A percentile compares a stretch with the other conserved stretches of the same genome.
These are phyloP conservation scores for Pterostichus niger DNA, from an alignment of 2,888 invertebrate genomes.

Conservation along the genomic window DNA sequence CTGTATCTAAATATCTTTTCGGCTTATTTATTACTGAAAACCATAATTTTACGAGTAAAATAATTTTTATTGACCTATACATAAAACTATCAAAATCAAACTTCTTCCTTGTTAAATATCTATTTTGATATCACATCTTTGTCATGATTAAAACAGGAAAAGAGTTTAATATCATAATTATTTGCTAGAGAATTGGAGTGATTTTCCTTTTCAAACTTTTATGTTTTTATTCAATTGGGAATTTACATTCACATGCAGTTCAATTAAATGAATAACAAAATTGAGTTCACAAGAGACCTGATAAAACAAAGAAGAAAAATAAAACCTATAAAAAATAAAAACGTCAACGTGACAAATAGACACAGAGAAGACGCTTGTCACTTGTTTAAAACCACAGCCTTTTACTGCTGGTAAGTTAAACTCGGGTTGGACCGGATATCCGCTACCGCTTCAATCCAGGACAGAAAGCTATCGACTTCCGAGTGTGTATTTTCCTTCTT, in stretches of 20 bases:
- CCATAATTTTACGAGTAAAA: too few relatives aligned
- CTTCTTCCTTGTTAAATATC: too few relatives aligned
- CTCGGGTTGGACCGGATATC: constrained; percentile 38
- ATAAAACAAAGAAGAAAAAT: constrained; percentile 52
- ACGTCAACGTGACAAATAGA: constrained; percentile 51
- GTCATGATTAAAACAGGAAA: too few relatives aligned
- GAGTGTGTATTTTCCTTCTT: constrained; percentile 48
- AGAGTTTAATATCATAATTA: too few relatives aligned
- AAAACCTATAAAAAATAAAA: constrained; percentile 55
- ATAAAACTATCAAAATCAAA: too few relatives aligned
- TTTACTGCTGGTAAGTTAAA: not conserved
- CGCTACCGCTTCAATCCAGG: constrained; percentile 40
- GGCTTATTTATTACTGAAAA: too few relatives aligned
- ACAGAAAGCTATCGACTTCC: constrained; percentile 49
- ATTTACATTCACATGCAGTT: not conserved
- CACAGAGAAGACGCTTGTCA: constrained; percentile 37
- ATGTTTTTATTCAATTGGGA: too few relatives aligned
- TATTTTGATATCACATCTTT: too few relatives aligned
- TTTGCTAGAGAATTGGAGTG: too few relatives aligned
- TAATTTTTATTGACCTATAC: too few relatives aligned
- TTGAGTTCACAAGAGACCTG: constrained; percentile 11
- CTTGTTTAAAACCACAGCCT: constrained; percentile 51
- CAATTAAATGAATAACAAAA: constrained; percentile 37
- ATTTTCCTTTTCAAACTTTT: too few relatives aligned
- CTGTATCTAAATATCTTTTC: too few relatives aligned